Evolutionary conservation across 1,140 invertebrate genomes (phyloP).

Genomic region (Antheraea pernyi): DNA sequence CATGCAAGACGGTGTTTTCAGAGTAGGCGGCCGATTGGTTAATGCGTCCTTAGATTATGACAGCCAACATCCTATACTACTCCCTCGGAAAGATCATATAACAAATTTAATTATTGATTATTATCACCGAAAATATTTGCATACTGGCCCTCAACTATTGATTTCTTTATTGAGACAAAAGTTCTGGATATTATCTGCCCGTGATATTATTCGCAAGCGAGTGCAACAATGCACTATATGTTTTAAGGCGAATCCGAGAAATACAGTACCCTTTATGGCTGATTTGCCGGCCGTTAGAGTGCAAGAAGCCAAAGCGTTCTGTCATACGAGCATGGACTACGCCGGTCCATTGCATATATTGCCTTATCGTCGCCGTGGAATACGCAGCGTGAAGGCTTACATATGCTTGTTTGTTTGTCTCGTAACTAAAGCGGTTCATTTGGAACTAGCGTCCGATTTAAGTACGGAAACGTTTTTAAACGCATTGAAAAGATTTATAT

Average conservation of each 20-base stretch:
- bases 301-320: constrained; percentile 41
- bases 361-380: constrained; percentile 24
- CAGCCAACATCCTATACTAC: constrained; percentile 27
- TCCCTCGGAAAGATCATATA: constrained; percentile 22
- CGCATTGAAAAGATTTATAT: neutral
- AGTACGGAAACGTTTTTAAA: neutral
- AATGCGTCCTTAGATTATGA: constrained; percentile 31
- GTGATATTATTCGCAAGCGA: constrained; percentile 19
- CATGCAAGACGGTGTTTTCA: constrained; percentile 45
- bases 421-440: neutral
- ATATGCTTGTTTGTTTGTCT: constrained; percentile 58
- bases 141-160: constrained; percentile 35
- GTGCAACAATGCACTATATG: constrained; percentile 14
- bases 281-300: constrained; percentile 25
- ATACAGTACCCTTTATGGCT: constrained; percentile 38
- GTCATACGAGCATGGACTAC: constrained; percentile 48
- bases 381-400: constrained; percentile 47
- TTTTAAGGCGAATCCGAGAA: constrained; percentile 23
- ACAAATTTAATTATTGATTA: constrained; percentile 37
- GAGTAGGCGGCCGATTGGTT: constrained; percentile 56
- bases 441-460: neutral
- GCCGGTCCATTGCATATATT: constrained; percentile 51
- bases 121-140: constrained; percentile 39
- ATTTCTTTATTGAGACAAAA: constrained; percentile 32
- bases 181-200: constrained; percentile 42